A percentile compares a stretch with the other conserved stretches of the same genome.
Evolutionary conservation across 2,888 invertebrate genomes (phyloP).

Genomic region (Xylota sylvarum): DNA sequence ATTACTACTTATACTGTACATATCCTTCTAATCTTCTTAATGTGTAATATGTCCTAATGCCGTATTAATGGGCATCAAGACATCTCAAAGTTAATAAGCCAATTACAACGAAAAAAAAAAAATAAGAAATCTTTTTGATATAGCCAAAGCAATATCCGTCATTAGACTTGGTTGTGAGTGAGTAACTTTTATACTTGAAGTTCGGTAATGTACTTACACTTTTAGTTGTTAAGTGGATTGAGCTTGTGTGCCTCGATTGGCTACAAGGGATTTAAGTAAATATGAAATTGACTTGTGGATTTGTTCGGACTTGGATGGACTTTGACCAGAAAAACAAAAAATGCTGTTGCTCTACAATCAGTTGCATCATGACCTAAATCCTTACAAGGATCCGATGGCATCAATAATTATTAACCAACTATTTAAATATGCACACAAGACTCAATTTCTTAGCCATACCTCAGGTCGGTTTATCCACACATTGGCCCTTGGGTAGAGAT

Average conservation of each 20-base stretch:
- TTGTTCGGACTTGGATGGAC: neutral
- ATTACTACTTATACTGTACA: constrained; percentile 15
- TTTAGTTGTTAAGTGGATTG: neutral
- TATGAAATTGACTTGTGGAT: neutral
- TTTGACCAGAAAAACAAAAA: no score
- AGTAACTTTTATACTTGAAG: constrained; percentile 1
- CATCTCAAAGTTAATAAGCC: constrained; percentile 29
- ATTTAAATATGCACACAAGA: constrained; percentile 54
- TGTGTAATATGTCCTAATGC: constrained; percentile 27
- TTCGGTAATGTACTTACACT: neutral
- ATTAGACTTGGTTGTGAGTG: neutral
- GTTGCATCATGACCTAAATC: constrained; percentile 15
- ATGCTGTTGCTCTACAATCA: no score
- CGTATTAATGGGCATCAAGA: constrained; percentile 21
- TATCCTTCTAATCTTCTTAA: constrained; percentile 35
- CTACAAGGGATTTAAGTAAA: neutral
- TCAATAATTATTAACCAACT: constrained; percentile 53
- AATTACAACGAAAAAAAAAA: constrained; percentile 17
- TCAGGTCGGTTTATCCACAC: neutral
- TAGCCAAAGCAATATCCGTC: neutral
- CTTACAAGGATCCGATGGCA: neutral
- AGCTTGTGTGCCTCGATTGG: neutral
- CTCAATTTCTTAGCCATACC: constrained; percentile 36
- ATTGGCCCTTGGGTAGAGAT: neutral
- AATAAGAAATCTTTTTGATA: neutral